These are phyloP conservation scores for Formicarius rufipectus DNA, from an alignment of 2,113 vertebrate species.

Conservation along the genomic window DNA sequence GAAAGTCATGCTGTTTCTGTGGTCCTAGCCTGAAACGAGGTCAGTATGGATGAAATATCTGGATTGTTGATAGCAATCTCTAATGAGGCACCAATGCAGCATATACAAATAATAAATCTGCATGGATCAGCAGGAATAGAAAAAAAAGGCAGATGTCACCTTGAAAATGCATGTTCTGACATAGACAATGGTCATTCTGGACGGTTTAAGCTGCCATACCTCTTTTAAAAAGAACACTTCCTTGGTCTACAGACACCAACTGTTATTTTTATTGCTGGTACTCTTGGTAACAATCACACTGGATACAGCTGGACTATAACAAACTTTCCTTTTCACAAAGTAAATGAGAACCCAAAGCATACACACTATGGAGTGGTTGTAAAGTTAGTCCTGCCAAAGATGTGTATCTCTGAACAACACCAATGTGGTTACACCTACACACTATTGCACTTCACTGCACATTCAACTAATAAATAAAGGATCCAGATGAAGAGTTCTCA, in stretches of 20 bases:
- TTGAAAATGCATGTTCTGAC: neutral
- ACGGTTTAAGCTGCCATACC: accelerated
- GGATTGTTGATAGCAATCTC: neutral
- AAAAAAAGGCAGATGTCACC: neutral
- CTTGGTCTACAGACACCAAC: neutral
- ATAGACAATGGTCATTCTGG: neutral
- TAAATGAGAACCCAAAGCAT: neutral
- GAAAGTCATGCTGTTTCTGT: neutral
- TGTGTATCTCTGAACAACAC: neutral
- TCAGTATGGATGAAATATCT: neutral
- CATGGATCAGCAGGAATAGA: neutral
- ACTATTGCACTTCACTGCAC: neutral
- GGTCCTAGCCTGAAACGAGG: neutral
- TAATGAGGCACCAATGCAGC: neutral
- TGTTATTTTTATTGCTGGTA: neutral
- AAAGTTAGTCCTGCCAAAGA: neutral
- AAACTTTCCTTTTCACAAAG: neutral
- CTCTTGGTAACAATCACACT: neutral
- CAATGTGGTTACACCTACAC: neutral
- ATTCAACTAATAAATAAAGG: neutral
- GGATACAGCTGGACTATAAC: neutral
- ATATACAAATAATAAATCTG: neutral
- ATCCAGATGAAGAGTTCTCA: neutral
- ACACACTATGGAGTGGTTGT: neutral
- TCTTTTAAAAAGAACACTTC: neutral